Evolutionary conservation across 2,888 invertebrate genomes (phyloP).

Genomic region (Plemyria rubiginata): DNA sequence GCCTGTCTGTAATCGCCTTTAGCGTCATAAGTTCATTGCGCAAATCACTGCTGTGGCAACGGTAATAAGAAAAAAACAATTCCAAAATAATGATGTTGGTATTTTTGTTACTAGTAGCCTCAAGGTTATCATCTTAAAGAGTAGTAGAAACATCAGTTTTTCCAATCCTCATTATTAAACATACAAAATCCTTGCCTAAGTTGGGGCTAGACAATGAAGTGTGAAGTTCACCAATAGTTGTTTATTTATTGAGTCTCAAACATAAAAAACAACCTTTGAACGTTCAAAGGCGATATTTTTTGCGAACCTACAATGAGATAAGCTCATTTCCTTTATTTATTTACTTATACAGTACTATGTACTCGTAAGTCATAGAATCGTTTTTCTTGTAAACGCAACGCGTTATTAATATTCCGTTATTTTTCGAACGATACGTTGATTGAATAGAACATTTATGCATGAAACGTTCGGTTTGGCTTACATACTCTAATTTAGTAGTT

Average conservation of each 20-base stretch:
- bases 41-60: neutral
- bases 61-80: neutral
- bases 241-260: too few relatives aligned
- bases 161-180: too few relatives aligned
- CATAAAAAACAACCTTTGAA: too few relatives aligned
- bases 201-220: too few relatives aligned
- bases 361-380: slow-evolving; percentile 4
- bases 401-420: neutral
- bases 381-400: neutral
- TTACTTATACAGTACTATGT: too few relatives aligned
- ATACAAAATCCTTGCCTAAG: too few relatives aligned
- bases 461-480: slow-evolving; percentile 1
- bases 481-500: neutral
- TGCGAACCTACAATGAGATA: neutral
- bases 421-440: slow-evolving; percentile 3
- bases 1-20: neutral
- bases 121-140: too few relatives aligned
- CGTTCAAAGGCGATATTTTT: neutral
- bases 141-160: too few relatives aligned
- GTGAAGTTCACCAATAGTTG: too few relatives aligned
- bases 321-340: neutral
- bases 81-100: too few relatives aligned
- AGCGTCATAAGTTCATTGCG: neutral
- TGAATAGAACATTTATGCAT: slow-evolving; percentile 13
- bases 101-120: too few relatives aligned